Evolutionary conservation across 2,113 vertebrate genomes (phyloP).

Genomic region (Pelecanoides urinatrix): DNA sequence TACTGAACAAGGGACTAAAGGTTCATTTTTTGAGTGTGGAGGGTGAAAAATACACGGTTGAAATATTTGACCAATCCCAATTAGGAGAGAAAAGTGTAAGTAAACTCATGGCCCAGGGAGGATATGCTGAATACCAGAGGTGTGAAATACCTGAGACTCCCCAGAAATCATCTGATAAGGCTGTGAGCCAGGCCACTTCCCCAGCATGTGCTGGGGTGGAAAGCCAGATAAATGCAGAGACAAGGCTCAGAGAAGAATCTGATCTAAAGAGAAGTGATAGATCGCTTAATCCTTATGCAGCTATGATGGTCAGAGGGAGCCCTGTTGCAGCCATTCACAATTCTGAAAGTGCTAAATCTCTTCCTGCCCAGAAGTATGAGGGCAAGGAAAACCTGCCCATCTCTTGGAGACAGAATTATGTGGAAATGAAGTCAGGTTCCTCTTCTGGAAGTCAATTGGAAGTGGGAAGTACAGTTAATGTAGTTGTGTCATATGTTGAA

Average conservation of each 20-base stretch:
- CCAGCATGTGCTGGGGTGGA: background rate
- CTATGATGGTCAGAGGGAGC: background rate
- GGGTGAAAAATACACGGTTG: slow-evolving; percentile 72
- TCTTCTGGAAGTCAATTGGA: slow-evolving; percentile 60
- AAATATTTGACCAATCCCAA: slow-evolving; percentile 76
- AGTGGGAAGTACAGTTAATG: slow-evolving; percentile 85
- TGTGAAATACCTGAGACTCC: background rate
- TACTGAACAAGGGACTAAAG: slow-evolving; percentile 79
- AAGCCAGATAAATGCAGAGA: background rate
- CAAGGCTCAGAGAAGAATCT: background rate
- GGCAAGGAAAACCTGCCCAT: background rate
- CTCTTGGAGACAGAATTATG: background rate
- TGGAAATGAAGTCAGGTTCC: slow-evolving; percentile 4
- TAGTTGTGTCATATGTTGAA: slow-evolving; percentile 79
- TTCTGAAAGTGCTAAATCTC: background rate
- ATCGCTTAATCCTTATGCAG: background rate
- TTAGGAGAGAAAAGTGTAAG: slow-evolving; percentile 77
- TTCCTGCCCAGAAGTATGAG: background rate
- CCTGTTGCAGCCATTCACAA: background rate
- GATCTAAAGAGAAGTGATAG: background rate
- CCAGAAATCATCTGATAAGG: background rate
- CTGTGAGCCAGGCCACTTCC: background rate
- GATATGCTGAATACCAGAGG: slow-evolving; percentile 71
- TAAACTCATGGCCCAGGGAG: slow-evolving; percentile 74
- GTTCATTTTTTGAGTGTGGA: slow-evolving; percentile 70